A percentile compares a stretch with the other conserved stretches of the same genome.
These are phyloP conservation scores for Drosophila sordidapex DNA, from an alignment of 2,888 invertebrate genomes.

Conservation along the genomic window DNA sequence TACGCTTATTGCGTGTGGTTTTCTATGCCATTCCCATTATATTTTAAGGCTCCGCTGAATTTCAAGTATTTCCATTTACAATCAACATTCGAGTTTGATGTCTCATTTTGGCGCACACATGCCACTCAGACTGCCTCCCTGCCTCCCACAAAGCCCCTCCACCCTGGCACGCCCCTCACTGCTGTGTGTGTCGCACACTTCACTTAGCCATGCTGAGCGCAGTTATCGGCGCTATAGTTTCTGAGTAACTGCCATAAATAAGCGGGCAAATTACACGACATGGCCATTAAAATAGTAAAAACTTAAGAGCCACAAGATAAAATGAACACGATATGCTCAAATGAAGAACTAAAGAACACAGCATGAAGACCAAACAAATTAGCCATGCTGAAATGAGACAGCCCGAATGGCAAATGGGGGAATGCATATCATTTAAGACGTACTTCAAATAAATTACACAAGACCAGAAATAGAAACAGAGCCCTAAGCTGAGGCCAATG, in stretches of 20 bases:
- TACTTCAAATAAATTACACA: slow-evolving; percentile 71
- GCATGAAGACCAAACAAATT: slow-evolving; percentile 63
- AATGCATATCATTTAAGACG: slow-evolving; percentile 76
- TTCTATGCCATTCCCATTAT: background rate
- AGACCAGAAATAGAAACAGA: slow-evolving; percentile 65
- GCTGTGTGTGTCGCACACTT: slow-evolving; percentile 17
- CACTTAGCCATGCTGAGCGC: slow-evolving; percentile 19
- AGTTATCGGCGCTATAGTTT: slow-evolving; percentile 66
- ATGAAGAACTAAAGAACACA: slow-evolving; percentile 21
- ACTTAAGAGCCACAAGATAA: slow-evolving; percentile 66
- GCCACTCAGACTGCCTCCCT: slow-evolving; percentile 25
- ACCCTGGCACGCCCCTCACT: background rate
- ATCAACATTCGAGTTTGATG: slow-evolving; percentile 61
- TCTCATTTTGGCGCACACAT: slow-evolving; percentile 59
- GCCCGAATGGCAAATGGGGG: slow-evolving; percentile 44
- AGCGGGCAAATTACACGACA: slow-evolving; percentile 55
- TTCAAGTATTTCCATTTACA: slow-evolving; percentile 37
- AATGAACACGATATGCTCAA: slow-evolving; percentile 46
- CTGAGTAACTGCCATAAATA: slow-evolving; percentile 73
- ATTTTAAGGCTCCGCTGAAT: slow-evolving; percentile 16
- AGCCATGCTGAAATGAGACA: slow-evolving; percentile 66
- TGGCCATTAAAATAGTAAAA: slow-evolving; percentile 50
- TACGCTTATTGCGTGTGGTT: background rate
- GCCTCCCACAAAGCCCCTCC: background rate
- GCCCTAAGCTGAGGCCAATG: slow-evolving; percentile 1